Conservation (phyloP, 2,797 vertebrate species). For the Scyliorhinus canicula region DNA sequence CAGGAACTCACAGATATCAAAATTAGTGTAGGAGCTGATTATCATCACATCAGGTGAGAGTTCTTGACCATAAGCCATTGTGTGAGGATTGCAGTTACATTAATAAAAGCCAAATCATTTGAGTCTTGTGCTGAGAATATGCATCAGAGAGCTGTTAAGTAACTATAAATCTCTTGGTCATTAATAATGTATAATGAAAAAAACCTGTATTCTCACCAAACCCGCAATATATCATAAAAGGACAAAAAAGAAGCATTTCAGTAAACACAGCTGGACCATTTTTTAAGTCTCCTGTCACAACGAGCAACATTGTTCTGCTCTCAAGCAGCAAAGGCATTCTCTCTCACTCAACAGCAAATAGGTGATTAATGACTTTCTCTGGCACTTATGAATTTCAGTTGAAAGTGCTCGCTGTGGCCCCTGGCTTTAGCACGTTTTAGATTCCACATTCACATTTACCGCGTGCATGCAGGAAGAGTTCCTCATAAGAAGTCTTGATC, state of each 20-base stretch:
- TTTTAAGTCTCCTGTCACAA: slow-evolving; percentile 28
- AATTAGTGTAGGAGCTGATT: not conserved
- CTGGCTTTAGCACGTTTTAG: not conserved
- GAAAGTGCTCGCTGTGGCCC: not conserved
- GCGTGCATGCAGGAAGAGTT: not conserved
- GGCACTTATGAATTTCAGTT: not conserved
- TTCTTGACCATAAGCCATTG: not conserved
- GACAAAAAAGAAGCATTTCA: slow-evolving; percentile 23
- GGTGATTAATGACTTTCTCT: slow-evolving; percentile 28
- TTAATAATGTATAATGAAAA: slow-evolving; percentile 19
- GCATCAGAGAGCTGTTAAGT: not conserved
- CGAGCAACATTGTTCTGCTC: slow-evolving; percentile 3
- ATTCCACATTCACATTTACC: slow-evolving; percentile 41
- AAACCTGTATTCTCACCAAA: not conserved
- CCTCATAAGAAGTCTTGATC: not conserved
- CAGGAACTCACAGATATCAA: not conserved
- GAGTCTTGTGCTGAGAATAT: not conserved
- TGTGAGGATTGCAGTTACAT: not conserved
- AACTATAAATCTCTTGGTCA: slow-evolving; percentile 9
- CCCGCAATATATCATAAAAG: not conserved
- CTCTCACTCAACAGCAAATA: slow-evolving; percentile 13
- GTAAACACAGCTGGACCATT: slow-evolving; percentile 26
- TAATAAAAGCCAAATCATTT: slow-evolving; percentile 12
- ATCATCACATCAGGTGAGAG: not conserved
- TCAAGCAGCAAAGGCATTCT: slow-evolving; percentile 3